Evolutionary conservation across 2,797 vertebrate species (phyloP).

Genomic region (Tarsius wallacei): DNA sequence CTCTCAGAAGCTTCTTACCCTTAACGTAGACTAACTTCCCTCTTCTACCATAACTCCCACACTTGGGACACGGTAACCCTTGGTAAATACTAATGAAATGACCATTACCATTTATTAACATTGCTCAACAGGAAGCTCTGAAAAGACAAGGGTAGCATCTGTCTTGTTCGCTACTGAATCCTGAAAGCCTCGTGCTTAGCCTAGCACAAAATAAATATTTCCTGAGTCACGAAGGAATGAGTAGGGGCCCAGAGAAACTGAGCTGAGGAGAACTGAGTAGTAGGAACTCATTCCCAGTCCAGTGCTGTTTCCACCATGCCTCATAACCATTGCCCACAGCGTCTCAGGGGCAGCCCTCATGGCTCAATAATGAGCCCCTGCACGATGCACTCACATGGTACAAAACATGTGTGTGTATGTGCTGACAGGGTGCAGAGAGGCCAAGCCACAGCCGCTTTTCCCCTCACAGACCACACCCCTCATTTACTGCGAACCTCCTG

Average conservation of each 20-base stretch:
- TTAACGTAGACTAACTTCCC: no score
- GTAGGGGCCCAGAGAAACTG: background rate
- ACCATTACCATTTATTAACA: background rate
- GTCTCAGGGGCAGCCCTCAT: background rate
- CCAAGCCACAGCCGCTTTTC: slow-evolving; percentile 65
- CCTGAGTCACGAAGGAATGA: background rate
- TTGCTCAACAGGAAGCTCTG: background rate
- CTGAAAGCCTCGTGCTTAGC: background rate
- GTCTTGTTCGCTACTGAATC: background rate
- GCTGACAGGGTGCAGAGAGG: background rate
- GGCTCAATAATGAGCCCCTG: background rate
- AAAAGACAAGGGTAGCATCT: background rate
- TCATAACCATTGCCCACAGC: background rate
- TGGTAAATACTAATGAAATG: background rate
- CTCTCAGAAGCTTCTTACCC: background rate
- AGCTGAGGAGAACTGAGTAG: background rate
- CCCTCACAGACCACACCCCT: slow-evolving; percentile 74
- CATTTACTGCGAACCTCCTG: slow-evolving; percentile 72
- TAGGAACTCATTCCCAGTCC: background rate
- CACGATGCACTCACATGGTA: background rate
- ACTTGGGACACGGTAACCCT: background rate
- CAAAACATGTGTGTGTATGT: background rate
- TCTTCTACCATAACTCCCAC: background rate
- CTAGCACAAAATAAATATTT: background rate
- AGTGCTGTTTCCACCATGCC: fast-evolving